phyloP scores from a whole-genome alignment of 2,888 invertebrate species.

The Patella pellucida region DNA sequence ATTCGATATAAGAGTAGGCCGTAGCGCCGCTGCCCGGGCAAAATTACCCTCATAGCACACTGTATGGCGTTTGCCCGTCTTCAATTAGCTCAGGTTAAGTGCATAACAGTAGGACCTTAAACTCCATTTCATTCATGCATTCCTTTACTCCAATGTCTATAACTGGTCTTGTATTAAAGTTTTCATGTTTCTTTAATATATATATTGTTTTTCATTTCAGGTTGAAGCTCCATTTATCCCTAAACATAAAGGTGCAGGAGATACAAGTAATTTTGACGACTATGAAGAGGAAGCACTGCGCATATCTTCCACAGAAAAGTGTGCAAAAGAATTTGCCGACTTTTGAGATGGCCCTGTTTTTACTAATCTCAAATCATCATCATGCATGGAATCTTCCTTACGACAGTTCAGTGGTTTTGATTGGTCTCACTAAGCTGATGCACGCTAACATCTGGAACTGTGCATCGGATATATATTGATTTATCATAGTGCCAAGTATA shows the following conservation, averaged over 20 bases:
- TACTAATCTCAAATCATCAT: conserved; percentile 11
- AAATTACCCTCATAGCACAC: too few species aligned
- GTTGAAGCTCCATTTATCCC: conserved; percentile 99
- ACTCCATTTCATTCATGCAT: too few species aligned
- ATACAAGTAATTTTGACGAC: conserved; percentile 99
- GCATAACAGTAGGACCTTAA: too few species aligned
- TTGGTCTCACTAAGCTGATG: conserved; percentile 5
- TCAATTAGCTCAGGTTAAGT: too few species aligned
- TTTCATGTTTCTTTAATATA: neutral
- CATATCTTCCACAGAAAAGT: conserved; percentile 99
- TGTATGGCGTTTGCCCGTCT: too few species aligned
- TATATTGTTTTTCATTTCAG: conserved; percentile 65
- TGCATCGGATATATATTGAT: too few species aligned
- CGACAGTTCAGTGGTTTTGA: conserved; percentile 9
- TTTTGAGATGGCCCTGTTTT: conserved; percentile 74
- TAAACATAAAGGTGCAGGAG: conserved; percentile 98
- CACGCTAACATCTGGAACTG: neutral
- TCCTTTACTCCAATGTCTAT: too few species aligned
- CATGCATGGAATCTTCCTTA: conserved; percentile 11
- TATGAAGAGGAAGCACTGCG: conserved; percentile 99
- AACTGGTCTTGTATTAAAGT: too few species aligned
- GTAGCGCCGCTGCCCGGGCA: too few species aligned
- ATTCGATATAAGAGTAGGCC: too few species aligned
- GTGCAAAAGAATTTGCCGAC: conserved; percentile 99
- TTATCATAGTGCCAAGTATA: too few species aligned